phyloP scores from a whole-genome alignment of 2,888 invertebrate species.

The Agrotis exclamationis region DNA sequence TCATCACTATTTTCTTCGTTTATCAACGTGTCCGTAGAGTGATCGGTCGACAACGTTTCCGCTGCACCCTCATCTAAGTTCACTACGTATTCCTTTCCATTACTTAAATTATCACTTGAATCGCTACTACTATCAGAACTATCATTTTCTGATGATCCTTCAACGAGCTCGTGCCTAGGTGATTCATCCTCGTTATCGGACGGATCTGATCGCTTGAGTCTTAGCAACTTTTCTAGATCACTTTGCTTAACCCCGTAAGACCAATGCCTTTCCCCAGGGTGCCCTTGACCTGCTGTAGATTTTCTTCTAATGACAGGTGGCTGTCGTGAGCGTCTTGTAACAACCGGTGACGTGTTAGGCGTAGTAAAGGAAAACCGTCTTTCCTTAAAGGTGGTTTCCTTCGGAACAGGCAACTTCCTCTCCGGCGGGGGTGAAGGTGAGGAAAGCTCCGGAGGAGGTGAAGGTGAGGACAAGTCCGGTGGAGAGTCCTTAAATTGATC shows the following conservation, averaged over 20 bases:
- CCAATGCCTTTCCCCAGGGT: conserved; percentile 85
- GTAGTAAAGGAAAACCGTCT: conserved; percentile 82
- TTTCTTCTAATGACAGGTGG: conserved; percentile 87
- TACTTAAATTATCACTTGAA: conserved; percentile 76
- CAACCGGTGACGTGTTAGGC: conserved; percentile 82
- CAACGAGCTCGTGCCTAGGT: conserved; percentile 47
- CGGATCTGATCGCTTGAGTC: conserved; percentile 84
- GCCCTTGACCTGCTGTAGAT: conserved; percentile 80
- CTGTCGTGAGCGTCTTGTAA: conserved; percentile 82
- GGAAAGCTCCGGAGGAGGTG: conserved; percentile 69
- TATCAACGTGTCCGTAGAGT: conserved; percentile 87
- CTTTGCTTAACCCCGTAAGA: conserved; percentile 88
- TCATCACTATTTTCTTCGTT: conserved; percentile 83
- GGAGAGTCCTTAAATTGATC: conserved; percentile 80
- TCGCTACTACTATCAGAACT: conserved; percentile 78
- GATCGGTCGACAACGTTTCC: conserved; percentile 85
- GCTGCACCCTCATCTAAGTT: conserved; percentile 82
- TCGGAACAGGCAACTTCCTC: conserved; percentile 76
- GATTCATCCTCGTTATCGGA: conserved; percentile 85
- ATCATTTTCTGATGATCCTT: conserved; percentile 65
- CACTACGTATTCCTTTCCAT: conserved; percentile 81
- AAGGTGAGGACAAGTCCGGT: conserved; percentile 13
- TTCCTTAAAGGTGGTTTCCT: conserved; percentile 72
- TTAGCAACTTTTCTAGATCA: conserved; percentile 85
- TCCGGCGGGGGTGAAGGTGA: conserved; percentile 69